phyloP scores from a whole-genome alignment of 2,113 vertebrate species.

The Cyprinodon tularosa region DNA sequence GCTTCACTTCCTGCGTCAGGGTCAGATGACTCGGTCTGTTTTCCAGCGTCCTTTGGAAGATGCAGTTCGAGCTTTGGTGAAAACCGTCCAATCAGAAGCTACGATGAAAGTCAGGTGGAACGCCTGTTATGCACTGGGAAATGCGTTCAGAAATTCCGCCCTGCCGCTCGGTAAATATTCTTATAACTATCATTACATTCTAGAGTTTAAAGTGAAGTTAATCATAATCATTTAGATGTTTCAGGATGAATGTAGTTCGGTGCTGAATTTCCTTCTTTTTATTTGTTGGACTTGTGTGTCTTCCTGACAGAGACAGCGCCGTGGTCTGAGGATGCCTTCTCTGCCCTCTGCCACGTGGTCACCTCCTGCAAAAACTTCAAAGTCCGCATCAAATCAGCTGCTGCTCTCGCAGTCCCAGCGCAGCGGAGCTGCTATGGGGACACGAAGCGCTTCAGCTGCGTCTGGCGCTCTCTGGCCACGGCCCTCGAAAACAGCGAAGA shows the following conservation, averaged over 20 bases:
- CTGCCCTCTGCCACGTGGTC: conserved; percentile 86
- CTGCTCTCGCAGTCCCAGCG: conserved; percentile 86
- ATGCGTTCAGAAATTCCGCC: conserved; percentile 91
- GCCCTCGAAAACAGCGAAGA: conserved; percentile 92
- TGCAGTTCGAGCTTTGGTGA: conserved; percentile 86
- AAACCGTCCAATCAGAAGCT: conserved; percentile 87
- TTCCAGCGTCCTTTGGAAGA: conserved; percentile 88
- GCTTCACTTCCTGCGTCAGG: conserved; percentile 89
- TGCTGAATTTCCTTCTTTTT: not conserved
- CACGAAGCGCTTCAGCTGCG: conserved; percentile 76
- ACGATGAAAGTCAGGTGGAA: conserved; percentile 99
- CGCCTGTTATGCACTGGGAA: conserved; percentile 94
- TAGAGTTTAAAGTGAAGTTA: not conserved
- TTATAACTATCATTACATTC: not conserved
- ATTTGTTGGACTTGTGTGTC: not conserved
- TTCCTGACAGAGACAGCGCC: conserved; percentile 81
- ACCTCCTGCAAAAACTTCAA: conserved; percentile 97
- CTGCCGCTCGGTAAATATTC: conserved; percentile 86
- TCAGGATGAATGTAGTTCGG: not conserved
- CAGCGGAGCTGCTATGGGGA: conserved; percentile 84
- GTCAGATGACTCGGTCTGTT: conserved; percentile 84
- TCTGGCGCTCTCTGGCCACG: conserved; percentile 87
- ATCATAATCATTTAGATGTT: no score
- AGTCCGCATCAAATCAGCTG: conserved; percentile 93
- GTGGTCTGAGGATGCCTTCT: conserved; percentile 87